Percentiles rank a stretch among this genome's conserved stretches.
Evolutionary conservation across 35 echinoderm and acorn worm species (phyloP).

Genomic region (Lytechinus pictus): DNA sequence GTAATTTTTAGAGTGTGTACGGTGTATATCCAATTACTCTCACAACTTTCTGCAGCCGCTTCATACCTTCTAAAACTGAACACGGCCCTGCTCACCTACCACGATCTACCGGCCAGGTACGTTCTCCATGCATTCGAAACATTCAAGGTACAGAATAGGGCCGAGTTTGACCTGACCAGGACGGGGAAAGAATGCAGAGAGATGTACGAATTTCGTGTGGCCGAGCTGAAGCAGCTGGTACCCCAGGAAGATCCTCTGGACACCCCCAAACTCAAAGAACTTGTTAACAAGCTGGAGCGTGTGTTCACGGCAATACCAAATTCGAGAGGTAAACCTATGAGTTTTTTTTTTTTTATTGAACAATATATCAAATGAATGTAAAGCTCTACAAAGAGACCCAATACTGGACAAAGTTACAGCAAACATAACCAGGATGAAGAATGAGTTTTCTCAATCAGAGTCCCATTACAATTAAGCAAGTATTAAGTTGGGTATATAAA

Average conservation of each 20-base stretch:
- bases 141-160: conserved; percentile 34
- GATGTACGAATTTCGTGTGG: background rate
- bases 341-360: too few species aligned
- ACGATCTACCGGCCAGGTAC: conserved; percentile 60
- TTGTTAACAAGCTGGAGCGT: conserved; percentile 33
- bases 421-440: too few species aligned
- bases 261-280: conserved; percentile 58
- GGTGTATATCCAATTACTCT: too few species aligned
- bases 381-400: too few species aligned
- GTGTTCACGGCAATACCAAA: conserved; percentile 48
- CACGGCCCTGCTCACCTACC: conserved; percentile 59
- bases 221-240: conserved; percentile 36
- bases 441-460: too few species aligned
- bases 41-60: background rate
- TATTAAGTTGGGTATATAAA: too few species aligned
- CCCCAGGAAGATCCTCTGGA: background rate
- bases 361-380: too few species aligned
- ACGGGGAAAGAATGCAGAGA: conserved; percentile 24
- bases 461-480: too few species aligned
- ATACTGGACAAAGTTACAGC: too few species aligned
- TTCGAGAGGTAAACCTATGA: conserved; percentile 60
- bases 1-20: too few species aligned
- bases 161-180: background rate
- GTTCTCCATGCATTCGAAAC: conserved; percentile 47
- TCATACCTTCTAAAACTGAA: conserved; percentile 68